phyloP scores from a whole-genome alignment of 2,113 vertebrate species.

The Antechinus stuartii region DNA sequence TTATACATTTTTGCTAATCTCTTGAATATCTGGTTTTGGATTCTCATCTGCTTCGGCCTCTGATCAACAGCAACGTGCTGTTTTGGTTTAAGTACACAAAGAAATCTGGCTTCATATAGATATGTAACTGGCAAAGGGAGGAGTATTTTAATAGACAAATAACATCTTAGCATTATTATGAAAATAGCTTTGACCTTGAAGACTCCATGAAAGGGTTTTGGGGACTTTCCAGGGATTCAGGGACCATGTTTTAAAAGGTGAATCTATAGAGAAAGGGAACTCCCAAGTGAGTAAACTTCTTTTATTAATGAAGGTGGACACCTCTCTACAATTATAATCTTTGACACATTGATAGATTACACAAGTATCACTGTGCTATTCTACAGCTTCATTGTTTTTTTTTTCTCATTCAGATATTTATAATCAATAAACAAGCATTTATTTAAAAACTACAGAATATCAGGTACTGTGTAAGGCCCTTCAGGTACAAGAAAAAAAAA shows the following conservation, averaged over 20 bases:
- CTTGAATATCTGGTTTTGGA: neutral
- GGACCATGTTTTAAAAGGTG: neutral
- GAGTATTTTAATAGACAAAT: neutral
- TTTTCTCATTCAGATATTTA: conserved; percentile 32
- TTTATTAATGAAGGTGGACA: neutral
- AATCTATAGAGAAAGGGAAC: no score
- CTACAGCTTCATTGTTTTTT: conserved; percentile 15
- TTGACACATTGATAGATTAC: neutral
- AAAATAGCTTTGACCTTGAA: neutral
- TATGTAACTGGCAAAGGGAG: neutral
- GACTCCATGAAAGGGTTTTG: neutral
- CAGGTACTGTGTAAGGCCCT: neutral
- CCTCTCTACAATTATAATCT: neutral
- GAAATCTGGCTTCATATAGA: neutral
- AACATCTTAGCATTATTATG: neutral
- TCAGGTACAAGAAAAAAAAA: neutral
- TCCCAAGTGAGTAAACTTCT: neutral
- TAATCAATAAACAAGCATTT: conserved; percentile 43
- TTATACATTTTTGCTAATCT: neutral
- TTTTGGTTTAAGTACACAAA: neutral
- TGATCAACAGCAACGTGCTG: neutral
- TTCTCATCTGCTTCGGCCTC: neutral
- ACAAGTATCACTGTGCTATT: conserved; percentile 4
- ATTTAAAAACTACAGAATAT: conserved; percentile 1
- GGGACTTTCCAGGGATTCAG: neutral